Evolutionary conservation across 2,113 vertebrate species (phyloP), one percentile per base, ranked within the genome.

Genomic region (Dipodomys merriami): DNA sequence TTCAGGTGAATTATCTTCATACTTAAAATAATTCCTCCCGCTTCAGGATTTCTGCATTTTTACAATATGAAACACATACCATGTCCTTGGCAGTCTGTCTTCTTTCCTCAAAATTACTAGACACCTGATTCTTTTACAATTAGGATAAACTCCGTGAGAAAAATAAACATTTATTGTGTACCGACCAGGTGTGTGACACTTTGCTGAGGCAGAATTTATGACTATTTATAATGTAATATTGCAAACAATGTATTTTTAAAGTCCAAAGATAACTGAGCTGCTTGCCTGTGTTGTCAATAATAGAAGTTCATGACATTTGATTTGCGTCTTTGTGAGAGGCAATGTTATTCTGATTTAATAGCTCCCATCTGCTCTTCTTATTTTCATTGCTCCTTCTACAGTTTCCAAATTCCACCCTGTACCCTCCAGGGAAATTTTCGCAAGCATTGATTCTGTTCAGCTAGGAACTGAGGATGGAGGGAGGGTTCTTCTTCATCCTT

Each of bases 251-350:
- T 94, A 92, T 95, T 94, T 97, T 96, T 94, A 94, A 97, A 95
- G 94, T 95, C 95, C 97, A 97, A 95, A 96, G 96, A 95, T 96
- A 96, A 90, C 96, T 95, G 49, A 73, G 94, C 93, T 82, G 93
- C 90, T 57, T 92, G 95, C 95, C 89, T 95, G 90, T 85, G 85
- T 94, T 96, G 95, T 97, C 96, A 95, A 90, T 95, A 96, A 96
- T 35, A 46, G 97, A 96, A 97, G 96, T 90, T 96, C 95, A 95
- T 96, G 94, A 96, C 95, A 97, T 96, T 97, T 96, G 91, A 97
- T 39, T 67, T 90, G 86, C 74, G 96, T 91, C 90, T 97, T 93
- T 96, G 82, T 92, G 46, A 80, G 91, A 86, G 53, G 93, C 69
- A 95, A 97, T 44, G 94, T 96, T 82, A 95, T 94, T 95, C 90